Evolutionary conservation across 2,888 invertebrate species (phyloP).

Genomic region (Conchocele bisecta): DNA sequence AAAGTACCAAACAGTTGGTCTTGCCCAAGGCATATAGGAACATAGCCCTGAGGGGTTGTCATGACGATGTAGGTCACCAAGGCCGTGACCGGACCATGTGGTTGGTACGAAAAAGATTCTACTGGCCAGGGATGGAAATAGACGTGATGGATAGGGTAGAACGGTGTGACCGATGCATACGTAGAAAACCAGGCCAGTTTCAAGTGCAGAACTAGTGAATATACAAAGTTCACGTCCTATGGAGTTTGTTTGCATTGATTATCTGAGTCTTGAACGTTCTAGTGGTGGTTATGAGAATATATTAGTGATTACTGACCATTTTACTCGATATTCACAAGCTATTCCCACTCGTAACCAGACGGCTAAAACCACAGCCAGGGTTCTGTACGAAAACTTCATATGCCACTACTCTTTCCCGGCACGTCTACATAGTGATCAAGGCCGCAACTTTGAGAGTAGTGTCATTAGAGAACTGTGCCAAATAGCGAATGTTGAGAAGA

Average conservation of each 20-base stretch:
- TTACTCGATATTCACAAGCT: constrained; percentile 24
- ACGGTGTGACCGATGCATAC: constrained; percentile 9
- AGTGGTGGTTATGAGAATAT: constrained; percentile 6
- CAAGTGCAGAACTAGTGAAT: constrained; percentile 12
- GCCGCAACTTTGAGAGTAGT: constrained; percentile 35
- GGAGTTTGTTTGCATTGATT: constrained; percentile 36
- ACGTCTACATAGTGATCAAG: too few species aligned
- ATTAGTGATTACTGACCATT: constrained; percentile 28
- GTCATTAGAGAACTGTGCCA: constrained; percentile 29
- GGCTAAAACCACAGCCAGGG: constrained; percentile 36
- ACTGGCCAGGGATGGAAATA: constrained; percentile 22
- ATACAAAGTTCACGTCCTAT: constrained; percentile 21
- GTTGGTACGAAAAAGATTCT: constrained; percentile 13
- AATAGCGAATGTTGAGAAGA: constrained; percentile 30
- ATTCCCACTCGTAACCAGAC: constrained; percentile 35
- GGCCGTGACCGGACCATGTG: too few species aligned
- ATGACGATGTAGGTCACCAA: too few species aligned
- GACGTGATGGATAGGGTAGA: constrained; percentile 8
- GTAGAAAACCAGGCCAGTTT: not conserved
- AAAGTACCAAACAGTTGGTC: not conserved
- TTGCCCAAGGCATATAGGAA: not conserved
- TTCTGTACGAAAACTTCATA: too few species aligned
- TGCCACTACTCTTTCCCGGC: too few species aligned
- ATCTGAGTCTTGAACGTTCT: not conserved
- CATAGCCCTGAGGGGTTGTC: too few species aligned